These are phyloP conservation scores for Hermaeophaga mercurialis DNA, from an alignment of 2,888 invertebrate genomes.

Conservation along the genomic window DNA sequence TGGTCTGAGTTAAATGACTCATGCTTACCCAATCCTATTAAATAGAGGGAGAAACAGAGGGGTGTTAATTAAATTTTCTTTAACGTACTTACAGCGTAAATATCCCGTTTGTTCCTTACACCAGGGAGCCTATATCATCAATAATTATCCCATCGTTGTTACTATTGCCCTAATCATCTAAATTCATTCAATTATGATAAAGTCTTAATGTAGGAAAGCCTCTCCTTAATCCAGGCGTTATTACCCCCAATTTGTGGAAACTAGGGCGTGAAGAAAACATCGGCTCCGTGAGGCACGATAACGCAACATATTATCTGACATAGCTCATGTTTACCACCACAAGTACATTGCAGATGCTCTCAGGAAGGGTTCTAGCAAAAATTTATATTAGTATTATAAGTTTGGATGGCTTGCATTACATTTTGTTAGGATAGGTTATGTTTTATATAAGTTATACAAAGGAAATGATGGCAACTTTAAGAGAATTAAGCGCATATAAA, in stretches of 20 bases:
- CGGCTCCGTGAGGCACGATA: constrained; percentile 17
- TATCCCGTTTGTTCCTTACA: not conserved
- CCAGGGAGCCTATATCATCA: constrained; percentile 14
- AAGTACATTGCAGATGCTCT: not conserved
- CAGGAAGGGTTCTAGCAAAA: not conserved
- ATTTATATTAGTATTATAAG: no score
- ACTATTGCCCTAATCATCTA: constrained; percentile 18
- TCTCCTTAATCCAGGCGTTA: constrained; percentile 1
- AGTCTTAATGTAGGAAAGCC: not conserved
- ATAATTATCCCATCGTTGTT: constrained; percentile 16
- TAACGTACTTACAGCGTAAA: not conserved
- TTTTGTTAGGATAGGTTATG: no score
- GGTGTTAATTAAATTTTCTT: not conserved
- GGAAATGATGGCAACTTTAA: no score
- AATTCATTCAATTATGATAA: constrained; percentile 25
- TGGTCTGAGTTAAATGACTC: no score
- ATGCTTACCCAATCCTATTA: no score
- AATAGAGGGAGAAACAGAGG: no score
- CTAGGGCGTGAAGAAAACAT: constrained; percentile 27
- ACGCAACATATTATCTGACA: constrained; percentile 4
- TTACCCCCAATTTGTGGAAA: constrained; percentile 29
- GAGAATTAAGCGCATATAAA: no score
- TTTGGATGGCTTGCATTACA: no score
- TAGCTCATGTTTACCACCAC: not conserved
- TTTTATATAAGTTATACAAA: no score